Base-by-base conservation (phyloP, 2,888 invertebrate species). In the Ochlodes sylvanus region DNA sequence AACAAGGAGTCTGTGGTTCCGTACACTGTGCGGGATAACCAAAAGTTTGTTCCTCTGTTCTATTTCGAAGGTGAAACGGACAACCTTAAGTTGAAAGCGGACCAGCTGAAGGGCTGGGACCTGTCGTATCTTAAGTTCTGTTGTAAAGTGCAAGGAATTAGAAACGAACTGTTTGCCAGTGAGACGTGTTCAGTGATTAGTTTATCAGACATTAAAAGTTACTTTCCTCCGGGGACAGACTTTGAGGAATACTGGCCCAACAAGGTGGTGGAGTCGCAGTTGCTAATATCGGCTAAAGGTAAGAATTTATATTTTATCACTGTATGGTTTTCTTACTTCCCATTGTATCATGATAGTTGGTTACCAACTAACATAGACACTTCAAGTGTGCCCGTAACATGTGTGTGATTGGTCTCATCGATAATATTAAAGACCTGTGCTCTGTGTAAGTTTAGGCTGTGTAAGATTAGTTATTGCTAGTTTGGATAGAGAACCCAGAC, bases 221-320 rank as follows among this genome's bases (percentile, higher is more conserved):
- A 98, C 83, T 98, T 98, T 79, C 98, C 98, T 0, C 97, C 97
- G 9, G 97, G 97, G 27, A 98, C 98, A 0, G 95, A 96, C 76
- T 98, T 98, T 82, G 98, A 98, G 84, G 98, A 98, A 79, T 98
- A 98, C 86, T 98, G 98, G 98, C 98, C 98, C 0, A 96, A 96
- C 83, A 97, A 98, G 89, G 97, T 97, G 69, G 96, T 97, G 72
- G 97, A 97, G 79, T 96, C 96, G 0, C 97, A 97, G 84, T 93
- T 97, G 19, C 89, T 97, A 56, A 95, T 97, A 76, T 95, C 94
- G 62, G 95, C 96, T 47, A 95, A 96, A 81, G 95, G 95, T 94
- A 71, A 85, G 83, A 75, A 69, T 71, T 63, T 50, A 63, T 58
- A 12, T 19, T 47, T 61, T 9, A 34, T 15, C 17, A 6, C 9